phyloP scores from a whole-genome alignment of 2,888 invertebrate species.

The Drosophila monieri region DNA sequence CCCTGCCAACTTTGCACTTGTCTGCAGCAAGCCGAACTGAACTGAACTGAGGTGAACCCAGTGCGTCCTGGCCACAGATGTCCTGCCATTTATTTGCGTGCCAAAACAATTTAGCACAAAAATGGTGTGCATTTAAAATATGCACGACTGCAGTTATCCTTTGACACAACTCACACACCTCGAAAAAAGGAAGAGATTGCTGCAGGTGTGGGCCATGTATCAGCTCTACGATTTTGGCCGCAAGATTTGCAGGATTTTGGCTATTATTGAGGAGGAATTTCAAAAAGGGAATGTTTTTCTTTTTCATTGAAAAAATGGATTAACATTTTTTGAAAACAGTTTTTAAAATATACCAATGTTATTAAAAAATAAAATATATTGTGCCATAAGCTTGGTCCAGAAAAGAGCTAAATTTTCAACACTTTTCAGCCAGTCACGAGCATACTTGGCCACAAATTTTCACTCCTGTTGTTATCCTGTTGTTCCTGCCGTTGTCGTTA shows the following conservation, averaged over 20 bases:
- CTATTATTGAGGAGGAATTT: neutral
- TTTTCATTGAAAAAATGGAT: neutral
- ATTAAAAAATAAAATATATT: neutral
- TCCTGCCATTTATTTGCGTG: conserved; percentile 77
- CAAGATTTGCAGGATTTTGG: neutral
- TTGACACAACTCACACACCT: conserved; percentile 56
- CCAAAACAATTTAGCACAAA: conserved; percentile 79
- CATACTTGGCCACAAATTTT: conserved; percentile 40
- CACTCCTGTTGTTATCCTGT: conserved; percentile 38
- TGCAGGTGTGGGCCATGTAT: conserved; percentile 58
- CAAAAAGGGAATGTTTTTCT: no score
- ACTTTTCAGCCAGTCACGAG: conserved; percentile 29
- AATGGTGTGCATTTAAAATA: conserved; percentile 75
- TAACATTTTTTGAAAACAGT: neutral
- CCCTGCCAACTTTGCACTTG: conserved; percentile 63
- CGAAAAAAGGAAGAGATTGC: conserved; percentile 11
- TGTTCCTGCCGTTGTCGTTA: conserved; percentile 61
- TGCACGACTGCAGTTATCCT: conserved; percentile 75
- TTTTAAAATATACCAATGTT: neutral
- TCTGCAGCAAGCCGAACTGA: conserved; percentile 15
- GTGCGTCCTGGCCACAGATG: conserved; percentile 56
- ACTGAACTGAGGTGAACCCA: conserved; percentile 14
- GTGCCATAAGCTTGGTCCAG: neutral
- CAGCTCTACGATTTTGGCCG: conserved; percentile 5
- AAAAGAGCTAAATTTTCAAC: neutral